Evolutionary conservation across 2,113 vertebrate genomes (phyloP), one percentile per base, ranked within the genome.

Genomic region (Benitochromis conjunctus): DNA sequence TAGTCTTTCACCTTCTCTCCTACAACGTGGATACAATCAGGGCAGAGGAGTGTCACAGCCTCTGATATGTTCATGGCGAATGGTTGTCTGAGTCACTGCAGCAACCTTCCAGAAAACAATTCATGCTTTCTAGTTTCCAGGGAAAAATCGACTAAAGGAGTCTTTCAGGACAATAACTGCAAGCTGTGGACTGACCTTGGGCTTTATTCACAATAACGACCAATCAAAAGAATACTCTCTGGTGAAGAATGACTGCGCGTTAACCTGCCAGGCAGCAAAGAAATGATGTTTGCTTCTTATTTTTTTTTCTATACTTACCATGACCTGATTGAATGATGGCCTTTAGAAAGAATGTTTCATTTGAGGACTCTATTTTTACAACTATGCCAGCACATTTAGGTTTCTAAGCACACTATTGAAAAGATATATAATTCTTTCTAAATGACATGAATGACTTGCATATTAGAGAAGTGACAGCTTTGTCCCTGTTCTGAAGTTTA

Each of bases 121-220:
- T 54, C 4, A 21, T 71, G 21, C 51, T 57, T 41, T 76, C 74
- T 51, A 78, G 85, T 81, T 82, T 88, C 83, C 58, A 58, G n/a
- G 54, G 54, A 79, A 85, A 85, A 88, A 84, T 76, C 0, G 43
- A 90, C 86, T 83, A 74, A 89, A 88, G 89, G 62, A 51, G 74
- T 29, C 60, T 62, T 84, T 56, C 29, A 71, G 64, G 81, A 89
- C 82, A 89, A 81, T 55, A 84, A 69, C 85, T 46, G 83, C 81
- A 51, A 69, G 85, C 58, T 77, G 83, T 38, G 54, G 83, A 53
- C 83, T 89, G 89, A 92, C 87, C 86, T 88, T 84, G 86, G 81
- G 53, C 83, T 83, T 91, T 86, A 83, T 83, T 91, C 85, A 78
- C 79, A 34, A 69, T 51, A 89, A 80, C 80, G 34, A 66, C n/a